A percentile compares a stretch with the other conserved stretches of the same genome.
phyloP scores from a whole-genome alignment of 2,888 invertebrate species.

The Meandrusa payeni region DNA sequence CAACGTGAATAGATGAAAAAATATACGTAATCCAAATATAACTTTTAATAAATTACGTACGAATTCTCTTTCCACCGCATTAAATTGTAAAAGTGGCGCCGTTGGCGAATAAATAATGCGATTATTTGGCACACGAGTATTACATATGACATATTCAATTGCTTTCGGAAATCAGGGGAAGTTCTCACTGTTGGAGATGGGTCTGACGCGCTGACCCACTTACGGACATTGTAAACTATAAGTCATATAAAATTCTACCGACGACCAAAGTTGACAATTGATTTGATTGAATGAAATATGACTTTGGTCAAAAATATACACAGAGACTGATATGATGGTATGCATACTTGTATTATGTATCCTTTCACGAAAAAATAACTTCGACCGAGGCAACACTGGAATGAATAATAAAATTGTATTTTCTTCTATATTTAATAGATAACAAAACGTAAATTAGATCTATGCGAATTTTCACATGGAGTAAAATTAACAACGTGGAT shows the following conservation, averaged over 20 bases:
- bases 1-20: conserved; percentile 10
- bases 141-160: conserved; percentile 20
- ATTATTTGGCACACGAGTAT: conserved; percentile 20
- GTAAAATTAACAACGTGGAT: too few species aligned
- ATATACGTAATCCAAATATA: conserved; percentile 3
- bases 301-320: not conserved
- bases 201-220: conserved; percentile 17
- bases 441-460: too few species aligned
- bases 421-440: too few species aligned
- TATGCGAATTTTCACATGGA: too few species aligned
- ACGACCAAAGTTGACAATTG: conserved; percentile 19
- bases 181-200: conserved; percentile 14
- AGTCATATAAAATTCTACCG: conserved; percentile 16
- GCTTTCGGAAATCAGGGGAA: conserved; percentile 23
- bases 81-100: conserved; percentile 22
- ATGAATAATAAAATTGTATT: too few species aligned
- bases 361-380: too few species aligned
- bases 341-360: too few species aligned
- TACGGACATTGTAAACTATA: conserved; percentile 17
- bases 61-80: conserved; percentile 7
- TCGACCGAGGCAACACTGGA: too few species aligned
- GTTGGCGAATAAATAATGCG: conserved; percentile 17
- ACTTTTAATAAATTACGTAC: not conserved
- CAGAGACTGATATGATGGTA: too few species aligned
- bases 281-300: conserved; percentile 18